Evolutionary conservation across 2,888 invertebrate genomes (phyloP), one percentile per base, ranked within the genome.

Genomic region (Lepidocyrtinus sp.): DNA sequence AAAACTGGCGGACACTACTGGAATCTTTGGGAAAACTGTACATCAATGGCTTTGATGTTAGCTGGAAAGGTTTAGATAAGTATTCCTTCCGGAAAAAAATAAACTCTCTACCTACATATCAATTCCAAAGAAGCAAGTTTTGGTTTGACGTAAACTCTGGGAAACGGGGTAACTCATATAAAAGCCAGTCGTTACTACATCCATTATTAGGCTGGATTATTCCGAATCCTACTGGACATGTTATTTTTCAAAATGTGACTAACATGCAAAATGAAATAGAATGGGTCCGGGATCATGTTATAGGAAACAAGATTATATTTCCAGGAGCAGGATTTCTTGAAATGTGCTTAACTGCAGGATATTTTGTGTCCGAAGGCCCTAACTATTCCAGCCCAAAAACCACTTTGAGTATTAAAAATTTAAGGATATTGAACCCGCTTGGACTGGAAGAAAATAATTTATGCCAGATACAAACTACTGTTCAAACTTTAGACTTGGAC

Each of bases 301-400:
- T 81, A 5, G 81, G 73, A 19, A 19, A 21, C 1, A 46, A 55
- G 1, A 55, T 81, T 7, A 67, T 81, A 55, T 73, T 69, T 17
- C 81, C 81, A 0, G 76, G 73, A 1, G 81, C 81, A 19, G 76
- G 81, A 1, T 81, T 55, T 22, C 15, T 81, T 3, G 81, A 81
- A 69, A 81, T 73, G 73, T 64, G 36, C 45, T 25, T 81, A 2
- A 65, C 69, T 1, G 73, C 78, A 1, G 83, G 81, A 0, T n/a
- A 61, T 5, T 45, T 72, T 0, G 50, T 65, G 2, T 24, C 69
- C 2, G 36, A 63, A 46, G 68, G 72, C 0, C n/a, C n/a, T n/a
- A n/a, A n/a, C n/a, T n/a, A n/a, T n/a, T n/a, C n/a, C n/a, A n/a
- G n/a, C n/a, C n/a, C n/a, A n/a, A n/a, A n/a, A n/a, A n/a, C n/a